Percentiles rank a stretch among this genome's conserved stretches.
Evolutionary conservation across 2,113 vertebrate genomes (phyloP).

Genomic region (Macaca mulatta): DNA sequence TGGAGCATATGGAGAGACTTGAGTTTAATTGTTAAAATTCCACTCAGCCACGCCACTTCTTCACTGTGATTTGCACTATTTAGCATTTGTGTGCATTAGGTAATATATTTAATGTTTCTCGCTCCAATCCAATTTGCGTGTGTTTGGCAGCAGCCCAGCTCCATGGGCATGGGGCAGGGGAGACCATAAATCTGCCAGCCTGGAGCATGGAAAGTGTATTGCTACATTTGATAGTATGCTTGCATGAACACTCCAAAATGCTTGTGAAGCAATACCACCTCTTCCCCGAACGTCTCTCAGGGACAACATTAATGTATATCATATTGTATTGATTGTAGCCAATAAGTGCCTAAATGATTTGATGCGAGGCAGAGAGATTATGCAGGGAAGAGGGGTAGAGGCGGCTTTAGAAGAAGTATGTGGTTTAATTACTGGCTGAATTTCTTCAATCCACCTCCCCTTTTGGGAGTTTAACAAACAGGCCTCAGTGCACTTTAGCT

Average conservation of each 20-base stretch:
- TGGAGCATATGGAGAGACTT: slow-evolving; percentile 41
- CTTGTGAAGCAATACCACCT: slow-evolving; percentile 74
- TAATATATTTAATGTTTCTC: slow-evolving; percentile 74
- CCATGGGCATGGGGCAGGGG: slow-evolving; percentile 51
- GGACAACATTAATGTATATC: slow-evolving; percentile 86
- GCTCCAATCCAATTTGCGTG: slow-evolving; percentile 47
- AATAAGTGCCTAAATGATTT: slow-evolving; percentile 87
- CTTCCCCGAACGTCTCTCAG: slow-evolving; percentile 84
- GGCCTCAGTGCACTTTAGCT: slow-evolving; percentile 87
- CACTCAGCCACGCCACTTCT: slow-evolving; percentile 57
- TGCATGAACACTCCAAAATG: slow-evolving; percentile 50
- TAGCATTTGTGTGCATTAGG: slow-evolving; percentile 77
- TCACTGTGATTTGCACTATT: slow-evolving; percentile 58
- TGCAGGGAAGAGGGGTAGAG: slow-evolving; percentile 74
- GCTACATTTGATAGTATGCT: neutral
- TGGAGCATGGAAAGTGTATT: neutral
- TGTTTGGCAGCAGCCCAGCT: slow-evolving; percentile 79
- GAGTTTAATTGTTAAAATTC: slow-evolving; percentile 73
- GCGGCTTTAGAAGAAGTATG: slow-evolving; percentile 84
- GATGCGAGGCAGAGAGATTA: slow-evolving; percentile 83
- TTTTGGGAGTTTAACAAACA: slow-evolving; percentile 88
- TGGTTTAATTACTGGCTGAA: slow-evolving; percentile 88
- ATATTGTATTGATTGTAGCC: slow-evolving; percentile 88
- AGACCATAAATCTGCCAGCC: slow-evolving; percentile 64
- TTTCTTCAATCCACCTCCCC: slow-evolving; percentile 81